These are phyloP conservation scores for Macrotus californicus DNA, from an alignment of 2,113 vertebrate species.

Conservation along the genomic window DNA sequence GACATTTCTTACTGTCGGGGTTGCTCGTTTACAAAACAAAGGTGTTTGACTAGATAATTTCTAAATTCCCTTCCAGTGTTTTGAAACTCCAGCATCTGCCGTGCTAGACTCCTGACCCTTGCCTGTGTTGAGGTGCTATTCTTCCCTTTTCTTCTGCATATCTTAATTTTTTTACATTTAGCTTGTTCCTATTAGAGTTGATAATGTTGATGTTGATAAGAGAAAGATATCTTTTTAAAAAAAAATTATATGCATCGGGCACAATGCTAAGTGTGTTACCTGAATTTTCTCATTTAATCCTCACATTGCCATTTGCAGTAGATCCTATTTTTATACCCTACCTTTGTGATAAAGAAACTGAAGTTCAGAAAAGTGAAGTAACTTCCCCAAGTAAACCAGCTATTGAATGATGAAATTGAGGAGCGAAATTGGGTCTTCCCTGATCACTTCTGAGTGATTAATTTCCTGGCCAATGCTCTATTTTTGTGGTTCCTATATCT, in stretches of 20 bases:
- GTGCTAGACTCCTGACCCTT: not conserved
- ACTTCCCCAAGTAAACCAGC: not conserved
- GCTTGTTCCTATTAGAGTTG: not conserved
- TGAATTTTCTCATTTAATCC: not conserved
- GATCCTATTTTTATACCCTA: not conserved
- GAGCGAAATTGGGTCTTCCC: not conserved
- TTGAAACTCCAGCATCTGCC: not conserved
- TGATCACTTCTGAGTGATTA: not conserved
- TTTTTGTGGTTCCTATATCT: not conserved
- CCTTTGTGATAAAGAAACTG: not conserved
- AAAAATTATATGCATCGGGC: not conserved
- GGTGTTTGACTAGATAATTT: not conserved
- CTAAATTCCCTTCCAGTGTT: not conserved
- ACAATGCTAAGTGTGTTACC: not conserved
- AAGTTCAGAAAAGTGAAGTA: not conserved
- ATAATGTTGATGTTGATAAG: not conserved
- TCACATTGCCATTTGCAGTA: not conserved
- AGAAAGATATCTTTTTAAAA: not conserved
- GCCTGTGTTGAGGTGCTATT: not conserved
- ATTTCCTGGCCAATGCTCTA: not conserved
- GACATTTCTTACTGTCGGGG: not conserved
- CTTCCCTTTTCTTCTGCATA: not conserved
- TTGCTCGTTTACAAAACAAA: not conserved
- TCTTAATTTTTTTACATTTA: not conserved
- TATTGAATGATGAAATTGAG: not conserved